A percentile compares a stretch with the other conserved stretches of the same genome.
Evolutionary conservation across 2,888 invertebrate genomes (phyloP).

Genomic region (Apodemia zela): DNA sequence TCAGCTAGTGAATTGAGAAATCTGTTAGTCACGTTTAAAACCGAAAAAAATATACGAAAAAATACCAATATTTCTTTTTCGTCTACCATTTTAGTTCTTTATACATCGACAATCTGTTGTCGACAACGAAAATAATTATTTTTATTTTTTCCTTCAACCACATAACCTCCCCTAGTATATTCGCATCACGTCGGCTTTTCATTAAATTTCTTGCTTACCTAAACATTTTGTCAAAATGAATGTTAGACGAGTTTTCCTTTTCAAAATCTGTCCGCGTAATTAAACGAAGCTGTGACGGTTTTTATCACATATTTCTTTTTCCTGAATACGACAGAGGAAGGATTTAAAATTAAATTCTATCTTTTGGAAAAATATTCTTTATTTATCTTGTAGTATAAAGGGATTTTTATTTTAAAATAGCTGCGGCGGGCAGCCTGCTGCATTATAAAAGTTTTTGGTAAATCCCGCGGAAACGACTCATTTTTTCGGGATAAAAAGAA

Average conservation of each 20-base stretch:
- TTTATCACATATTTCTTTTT: slow-evolving; percentile 13
- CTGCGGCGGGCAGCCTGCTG: too few relatives aligned
- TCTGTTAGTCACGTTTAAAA: neutral
- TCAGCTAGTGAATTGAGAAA: too few relatives aligned
- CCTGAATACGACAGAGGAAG: neutral
- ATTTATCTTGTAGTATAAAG: neutral
- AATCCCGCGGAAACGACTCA: too few relatives aligned
- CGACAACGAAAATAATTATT: slow-evolving; percentile 3
- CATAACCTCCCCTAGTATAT: slow-evolving; percentile 41
- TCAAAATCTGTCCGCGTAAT: slow-evolving; percentile 17
- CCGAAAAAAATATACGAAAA: neutral
- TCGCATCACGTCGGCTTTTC: slow-evolving; percentile 57
- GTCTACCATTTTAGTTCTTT: neutral
- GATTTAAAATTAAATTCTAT: slow-evolving; percentile 8
- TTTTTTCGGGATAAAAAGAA: too few relatives aligned
- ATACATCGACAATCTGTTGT: neutral
- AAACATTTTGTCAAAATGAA: slow-evolving; percentile 21
- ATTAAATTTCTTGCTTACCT: slow-evolving; percentile 47
- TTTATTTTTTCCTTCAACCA: slow-evolving; percentile 22
- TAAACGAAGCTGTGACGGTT: slow-evolving; percentile 12
- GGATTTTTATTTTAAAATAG: too few relatives aligned
- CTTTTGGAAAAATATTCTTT: neutral
- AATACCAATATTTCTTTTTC: neutral
- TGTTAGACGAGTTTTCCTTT: slow-evolving; percentile 16
- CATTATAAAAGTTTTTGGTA: too few relatives aligned